Base-by-base conservation (phyloP, 2,888 invertebrate species). In the Trichopoda pennipes region DNA sequence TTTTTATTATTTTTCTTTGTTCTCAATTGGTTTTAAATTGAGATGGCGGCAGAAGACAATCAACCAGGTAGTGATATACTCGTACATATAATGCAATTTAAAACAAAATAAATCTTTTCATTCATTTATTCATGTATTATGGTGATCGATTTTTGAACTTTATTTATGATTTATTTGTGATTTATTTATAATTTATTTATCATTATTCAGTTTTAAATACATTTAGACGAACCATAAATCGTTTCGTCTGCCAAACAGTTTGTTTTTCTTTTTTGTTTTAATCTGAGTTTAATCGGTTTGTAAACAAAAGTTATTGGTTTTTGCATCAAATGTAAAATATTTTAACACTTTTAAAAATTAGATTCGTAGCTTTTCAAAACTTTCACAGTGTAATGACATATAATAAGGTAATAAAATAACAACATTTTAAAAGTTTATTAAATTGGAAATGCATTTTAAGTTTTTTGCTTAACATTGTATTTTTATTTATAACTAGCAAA, bases 1-100 rank as follows among this genome's bases (percentile, higher is more conserved):
- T 21, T 28, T 44, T 63, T 19, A 23, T 66, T 47, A 70, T 75
- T 78, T 82, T 69, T 78, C 49, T 61, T 53, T 72, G 66, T 61
- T 38, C 42, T 53, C 60, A 75, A 72, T 66, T 78, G 70, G 66
- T 78, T 66, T 66, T 70, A 75, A 79, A 70, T 75, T 75, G 69
- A n/a, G n/a, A 42, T 69, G 69, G 35, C 12, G 10, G 56, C 38
- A 55, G 21, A 8, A n/a, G 49, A 44, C n/a, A 7, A 32, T n/a
- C 38, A 21, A 9, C 35, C 3, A 49, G 23, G 21, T n/a, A 55
- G 3, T 28, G 17, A 60, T 28, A 69, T 28, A 4, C 28, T 7
- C 28, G 4, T 28, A 17, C 53, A 69, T 28, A 17, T 60, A 69
- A 61, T 61, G 21, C n/a, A 64, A 64, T 38, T 64, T 66, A 72